A percentile compares a stretch with the other conserved stretches of the same genome.
Evolutionary conservation across 2,888 invertebrate species (phyloP).

Genomic region (Sycophila texana): DNA sequence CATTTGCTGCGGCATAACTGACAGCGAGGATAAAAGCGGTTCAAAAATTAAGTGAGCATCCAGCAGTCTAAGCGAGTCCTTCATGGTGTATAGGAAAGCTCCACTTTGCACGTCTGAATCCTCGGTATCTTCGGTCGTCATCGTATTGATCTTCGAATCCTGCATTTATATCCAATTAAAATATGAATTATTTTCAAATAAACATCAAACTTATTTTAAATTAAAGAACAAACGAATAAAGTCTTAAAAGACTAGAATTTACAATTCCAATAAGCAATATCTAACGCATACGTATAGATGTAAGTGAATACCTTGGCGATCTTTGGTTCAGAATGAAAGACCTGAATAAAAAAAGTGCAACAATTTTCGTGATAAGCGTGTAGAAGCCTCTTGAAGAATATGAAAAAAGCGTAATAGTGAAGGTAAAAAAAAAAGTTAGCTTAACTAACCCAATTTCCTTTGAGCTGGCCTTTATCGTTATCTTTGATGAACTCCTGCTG

Average conservation of each 20-base stretch:
- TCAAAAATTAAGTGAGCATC: slow-evolving; percentile 97
- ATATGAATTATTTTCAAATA: too few species aligned
- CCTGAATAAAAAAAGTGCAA: slow-evolving; percentile 61
- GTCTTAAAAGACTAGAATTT: neutral
- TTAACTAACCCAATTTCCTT: slow-evolving; percentile 73
- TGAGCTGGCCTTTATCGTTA: slow-evolving; percentile 73
- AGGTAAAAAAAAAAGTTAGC: neutral
- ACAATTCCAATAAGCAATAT: neutral
- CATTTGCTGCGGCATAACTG: slow-evolving; percentile 93
- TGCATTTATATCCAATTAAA: slow-evolving; percentile 55
- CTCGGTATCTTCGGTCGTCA: slow-evolving; percentile 74
- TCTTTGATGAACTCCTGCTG: slow-evolving; percentile 82
- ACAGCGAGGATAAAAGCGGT: slow-evolving; percentile 91
- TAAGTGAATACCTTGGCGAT: slow-evolving; percentile 68
- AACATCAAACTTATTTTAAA: too few species aligned
- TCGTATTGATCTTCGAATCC: slow-evolving; percentile 75
- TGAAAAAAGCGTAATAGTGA: neutral
- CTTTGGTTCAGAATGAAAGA: slow-evolving; percentile 73
- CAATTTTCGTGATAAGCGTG: slow-evolving; percentile 35
- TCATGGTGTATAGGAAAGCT: slow-evolving; percentile 85
- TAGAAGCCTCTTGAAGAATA: slow-evolving; percentile 7
- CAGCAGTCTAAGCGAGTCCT: slow-evolving; percentile 88
- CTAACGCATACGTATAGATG: neutral
- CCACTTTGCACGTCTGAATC: slow-evolving; percentile 76
- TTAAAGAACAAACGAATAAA: neutral